Base-by-base conservation (phyloP, 2,797 vertebrate species). In the Muscicapa striata region DNA sequence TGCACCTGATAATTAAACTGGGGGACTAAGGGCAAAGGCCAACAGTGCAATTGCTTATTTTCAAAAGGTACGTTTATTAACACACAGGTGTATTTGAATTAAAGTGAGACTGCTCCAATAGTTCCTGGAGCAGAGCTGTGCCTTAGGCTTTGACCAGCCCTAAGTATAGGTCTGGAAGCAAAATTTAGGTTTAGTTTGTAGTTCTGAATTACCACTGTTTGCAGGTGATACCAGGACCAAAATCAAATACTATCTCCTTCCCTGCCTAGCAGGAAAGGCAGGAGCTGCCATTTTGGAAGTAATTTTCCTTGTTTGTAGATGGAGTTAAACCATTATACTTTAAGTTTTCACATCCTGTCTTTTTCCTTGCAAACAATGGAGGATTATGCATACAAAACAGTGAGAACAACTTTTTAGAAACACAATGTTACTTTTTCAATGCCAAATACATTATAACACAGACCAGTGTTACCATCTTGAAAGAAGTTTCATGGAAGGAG, bases 381-480 rank as follows among this genome's bases (percentile, higher is more conserved):
- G 64, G n/a, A 58, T 64, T 61, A 46, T 29, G 32, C 81, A 59
- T 55, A 51, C 5, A 41, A 48, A 93, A n/a, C 36, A 80, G 8
- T 1, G 6, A 68, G 22, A 74, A 9, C 15, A 43, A 19, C 36
- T 34, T 74, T 74, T 51, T 15, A 80, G 70, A 87, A 87, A 69
- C 14, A 12, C 18, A 62, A 20, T 26, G 7, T 64, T 83, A 16
- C 24, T 40, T 83, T 46, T 84, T 62, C 84, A 75, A 23, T 49
- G 41, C 30, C 64, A 77, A 55, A 40, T n/a, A 19, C 15, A 15
- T 46, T 92, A 43, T 49, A 49, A 36, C 41, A 41, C 23, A 38
- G 38, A 46, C 7, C 38, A 30, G 27, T 23, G 10, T 10, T 70
- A 55, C 9, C 0, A 0, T 66, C 21, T 76, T 1, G 0, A 69